Evolutionary conservation across 2,888 invertebrate species (phyloP).

Genomic region (Flexamia atlantica): DNA sequence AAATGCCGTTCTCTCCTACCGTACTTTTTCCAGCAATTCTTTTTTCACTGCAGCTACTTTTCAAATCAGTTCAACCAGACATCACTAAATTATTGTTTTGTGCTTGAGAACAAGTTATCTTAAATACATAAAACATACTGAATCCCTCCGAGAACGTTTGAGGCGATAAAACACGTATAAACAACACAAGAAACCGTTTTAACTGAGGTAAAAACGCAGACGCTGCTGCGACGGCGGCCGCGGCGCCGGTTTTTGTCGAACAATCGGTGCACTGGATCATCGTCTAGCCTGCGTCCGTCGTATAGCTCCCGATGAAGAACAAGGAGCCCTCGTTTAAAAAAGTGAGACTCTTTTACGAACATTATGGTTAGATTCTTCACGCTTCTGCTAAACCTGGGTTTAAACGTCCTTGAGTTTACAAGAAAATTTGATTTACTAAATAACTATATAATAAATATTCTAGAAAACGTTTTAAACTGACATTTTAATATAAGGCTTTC

Average conservation of each 20-base stretch:
- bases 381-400: no score
- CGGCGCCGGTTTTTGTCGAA: conserved; percentile 14
- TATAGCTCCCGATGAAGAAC: not conserved
- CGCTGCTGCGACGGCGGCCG: not conserved
- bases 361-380: no score
- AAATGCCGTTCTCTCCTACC: not conserved
- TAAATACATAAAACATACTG: conserved; percentile 10
- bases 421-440: no score
- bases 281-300: not conserved
- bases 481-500: no score
- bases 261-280: not conserved
- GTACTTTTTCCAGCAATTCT: not conserved
- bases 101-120: not conserved
- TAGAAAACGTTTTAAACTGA: no score
- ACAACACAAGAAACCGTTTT: conserved; percentile 31
- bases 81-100: conserved; percentile 13
- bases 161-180: conserved; percentile 37
- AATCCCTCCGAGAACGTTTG: not conserved
- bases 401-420: no score
- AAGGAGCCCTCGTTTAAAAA: no score
- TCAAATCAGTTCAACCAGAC: not conserved
- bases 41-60: not conserved
- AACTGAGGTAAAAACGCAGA: not conserved
- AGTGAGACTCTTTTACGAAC: no score
- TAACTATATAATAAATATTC: no score